These are phyloP conservation scores for Forbesichthys papilliferus DNA, from an alignment of 2,113 vertebrate genomes.

Conservation along the genomic window DNA sequence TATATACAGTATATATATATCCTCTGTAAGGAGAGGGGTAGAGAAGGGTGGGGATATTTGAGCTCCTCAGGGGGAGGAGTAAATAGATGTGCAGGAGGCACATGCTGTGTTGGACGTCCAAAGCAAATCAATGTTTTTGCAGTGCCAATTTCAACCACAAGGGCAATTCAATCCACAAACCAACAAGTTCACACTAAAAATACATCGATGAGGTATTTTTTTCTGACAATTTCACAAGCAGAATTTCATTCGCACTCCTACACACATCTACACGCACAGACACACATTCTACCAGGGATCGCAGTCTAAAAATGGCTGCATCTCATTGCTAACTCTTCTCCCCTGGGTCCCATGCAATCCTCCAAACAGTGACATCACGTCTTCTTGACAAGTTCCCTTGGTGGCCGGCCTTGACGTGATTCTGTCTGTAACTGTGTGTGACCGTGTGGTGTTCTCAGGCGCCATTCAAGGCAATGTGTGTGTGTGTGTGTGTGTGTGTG, in stretches of 20 bases:
- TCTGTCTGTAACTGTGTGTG: conserved; percentile 19
- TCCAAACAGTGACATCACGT: conserved; percentile 45
- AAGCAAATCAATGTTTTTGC: too few species aligned
- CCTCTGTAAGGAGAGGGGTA: too few species aligned
- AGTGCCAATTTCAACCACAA: too few species aligned
- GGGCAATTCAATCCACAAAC: too few species aligned
- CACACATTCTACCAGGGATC: background rate
- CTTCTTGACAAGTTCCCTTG: conserved; percentile 43
- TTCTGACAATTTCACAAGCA: background rate
- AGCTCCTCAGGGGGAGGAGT: too few species aligned
- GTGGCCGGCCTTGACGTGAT: conserved; percentile 25
- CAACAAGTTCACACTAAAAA: too few species aligned
- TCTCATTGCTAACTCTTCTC: conserved; percentile 39
- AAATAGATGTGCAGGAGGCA: too few species aligned
- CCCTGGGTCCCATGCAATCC: conserved; percentile 32
- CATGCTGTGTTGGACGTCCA: too few species aligned
- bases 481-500: conserved; percentile 5
- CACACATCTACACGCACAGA: conserved; percentile 2
- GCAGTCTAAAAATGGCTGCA: conserved; percentile 21
- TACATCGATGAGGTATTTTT: too few species aligned
- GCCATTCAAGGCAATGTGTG: background rate
- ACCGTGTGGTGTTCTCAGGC: background rate
- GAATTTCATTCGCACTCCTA: background rate
- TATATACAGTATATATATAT: too few species aligned
- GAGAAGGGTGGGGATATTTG: too few species aligned